Conservation (phyloP, 2,797 vertebrate genomes). For the Acanthornis magna region DNA sequence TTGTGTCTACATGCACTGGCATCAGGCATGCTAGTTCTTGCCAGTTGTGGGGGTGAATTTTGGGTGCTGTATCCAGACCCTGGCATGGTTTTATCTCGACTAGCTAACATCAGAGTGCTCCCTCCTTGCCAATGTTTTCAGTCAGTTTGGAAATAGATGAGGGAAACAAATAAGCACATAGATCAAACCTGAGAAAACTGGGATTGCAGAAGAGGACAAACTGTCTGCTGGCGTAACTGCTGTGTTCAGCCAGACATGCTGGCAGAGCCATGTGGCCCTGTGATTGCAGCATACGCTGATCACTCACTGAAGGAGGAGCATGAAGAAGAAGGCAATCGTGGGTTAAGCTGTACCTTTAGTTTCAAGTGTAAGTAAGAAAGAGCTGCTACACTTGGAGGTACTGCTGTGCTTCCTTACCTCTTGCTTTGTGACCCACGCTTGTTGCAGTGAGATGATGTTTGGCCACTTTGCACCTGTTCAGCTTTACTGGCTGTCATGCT, state of each 20-base stretch:
- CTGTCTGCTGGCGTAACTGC: not conserved
- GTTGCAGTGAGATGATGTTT: not conserved
- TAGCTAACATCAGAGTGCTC: not conserved
- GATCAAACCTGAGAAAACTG: not conserved
- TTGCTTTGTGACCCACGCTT: not conserved
- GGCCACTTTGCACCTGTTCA: not conserved
- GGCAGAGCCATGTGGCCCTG: not conserved
- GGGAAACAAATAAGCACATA: not conserved
- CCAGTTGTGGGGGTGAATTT: slow-evolving; percentile 46
- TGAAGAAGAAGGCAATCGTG: not conserved
- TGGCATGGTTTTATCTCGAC: not conserved
- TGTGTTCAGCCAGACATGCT: not conserved
- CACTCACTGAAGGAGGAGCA: not conserved
- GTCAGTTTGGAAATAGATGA: not conserved
- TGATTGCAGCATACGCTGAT: not conserved
- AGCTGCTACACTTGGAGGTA: not conserved
- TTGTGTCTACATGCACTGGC: not conserved
- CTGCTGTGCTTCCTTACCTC: rapidly evolving
- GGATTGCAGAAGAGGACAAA: not conserved
- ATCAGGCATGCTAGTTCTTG: not conserved
- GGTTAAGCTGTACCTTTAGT: not conserved
- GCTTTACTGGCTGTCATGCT: not conserved
- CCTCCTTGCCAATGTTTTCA: slow-evolving; percentile 4
- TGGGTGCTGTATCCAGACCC: not conserved
- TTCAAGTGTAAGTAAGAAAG: not conserved